Conservation (phyloP, 2,888 invertebrate genomes). For the Orthosia cruda region DNA sequence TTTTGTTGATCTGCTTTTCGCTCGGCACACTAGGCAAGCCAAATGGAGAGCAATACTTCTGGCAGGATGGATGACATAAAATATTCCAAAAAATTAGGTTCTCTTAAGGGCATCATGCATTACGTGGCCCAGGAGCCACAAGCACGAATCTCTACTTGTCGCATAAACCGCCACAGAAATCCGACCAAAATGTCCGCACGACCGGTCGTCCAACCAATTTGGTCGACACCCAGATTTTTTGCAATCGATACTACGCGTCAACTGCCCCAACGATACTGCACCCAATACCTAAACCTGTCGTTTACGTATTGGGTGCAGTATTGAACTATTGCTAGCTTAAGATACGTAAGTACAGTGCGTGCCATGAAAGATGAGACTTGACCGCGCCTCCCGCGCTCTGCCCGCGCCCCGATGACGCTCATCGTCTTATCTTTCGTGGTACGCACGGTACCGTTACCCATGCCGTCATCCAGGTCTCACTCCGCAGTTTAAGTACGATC, state of each 20-base stretch:
- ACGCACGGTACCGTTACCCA: too few species aligned
- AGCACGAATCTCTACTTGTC: not conserved
- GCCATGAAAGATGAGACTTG: too few species aligned
- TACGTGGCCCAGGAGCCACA: not conserved
- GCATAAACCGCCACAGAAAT: not conserved
- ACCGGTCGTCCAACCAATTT: not conserved
- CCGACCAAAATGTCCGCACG: not conserved
- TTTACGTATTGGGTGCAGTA: not conserved
- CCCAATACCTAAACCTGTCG: too few species aligned
- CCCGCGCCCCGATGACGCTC: too few species aligned
- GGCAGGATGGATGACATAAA: not conserved
- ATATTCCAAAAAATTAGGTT: too few species aligned
- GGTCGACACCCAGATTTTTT: too few species aligned
- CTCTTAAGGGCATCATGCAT: not conserved
- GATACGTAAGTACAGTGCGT: too few species aligned
- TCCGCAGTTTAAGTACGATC: too few species aligned
- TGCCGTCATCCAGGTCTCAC: too few species aligned
- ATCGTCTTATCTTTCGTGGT: too few species aligned
- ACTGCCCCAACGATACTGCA: too few species aligned
- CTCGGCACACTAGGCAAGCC: not conserved
- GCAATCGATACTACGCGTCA: not conserved
- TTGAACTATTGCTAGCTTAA: not conserved
- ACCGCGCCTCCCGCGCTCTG: too few species aligned
- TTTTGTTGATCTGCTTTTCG: not conserved
- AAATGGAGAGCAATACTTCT: not conserved